Conservation (phyloP, 2,113 vertebrate genomes). For the Cyprinus carpio region DNA sequence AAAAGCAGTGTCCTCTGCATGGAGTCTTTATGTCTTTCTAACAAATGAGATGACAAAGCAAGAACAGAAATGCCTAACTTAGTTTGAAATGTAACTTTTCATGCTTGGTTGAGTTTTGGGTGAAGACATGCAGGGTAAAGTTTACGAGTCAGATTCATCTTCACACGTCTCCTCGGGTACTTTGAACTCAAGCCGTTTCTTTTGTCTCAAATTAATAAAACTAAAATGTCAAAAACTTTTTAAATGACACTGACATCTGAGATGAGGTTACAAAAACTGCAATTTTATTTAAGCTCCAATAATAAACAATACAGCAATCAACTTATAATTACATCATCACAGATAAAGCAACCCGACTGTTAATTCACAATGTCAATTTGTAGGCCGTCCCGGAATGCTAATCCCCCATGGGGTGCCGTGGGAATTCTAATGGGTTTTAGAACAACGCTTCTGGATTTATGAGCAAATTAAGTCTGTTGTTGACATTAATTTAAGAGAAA, state of each 20-base stretch:
- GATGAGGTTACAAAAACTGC: not conserved
- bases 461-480: not conserved
- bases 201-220: not conserved
- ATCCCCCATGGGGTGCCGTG: not conserved
- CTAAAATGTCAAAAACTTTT: not conserved
- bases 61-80: conserved; percentile 39
- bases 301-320: conserved; percentile 6
- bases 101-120: conserved; percentile 25
- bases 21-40: not conserved
- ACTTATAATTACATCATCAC: not conserved
- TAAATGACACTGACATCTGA: not conserved
- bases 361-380: not conserved
- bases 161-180: not conserved
- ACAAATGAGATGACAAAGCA: conserved; percentile 16
- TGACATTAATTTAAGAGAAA: not conserved
- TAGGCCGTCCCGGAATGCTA: not conserved
- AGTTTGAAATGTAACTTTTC: conserved; percentile 43
- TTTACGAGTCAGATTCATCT: not conserved
- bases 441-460: conserved; percentile 4
- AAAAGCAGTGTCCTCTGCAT: not conserved
- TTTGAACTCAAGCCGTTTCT: no score
- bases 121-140: conserved; percentile 23
- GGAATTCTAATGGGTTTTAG: not conserved
- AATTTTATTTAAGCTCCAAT: conserved; percentile 10
- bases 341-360: not conserved